These are phyloP conservation scores for Hemistola chrysoprasaria DNA, from an alignment of 2,888 invertebrate species.

Conservation along the genomic window DNA sequence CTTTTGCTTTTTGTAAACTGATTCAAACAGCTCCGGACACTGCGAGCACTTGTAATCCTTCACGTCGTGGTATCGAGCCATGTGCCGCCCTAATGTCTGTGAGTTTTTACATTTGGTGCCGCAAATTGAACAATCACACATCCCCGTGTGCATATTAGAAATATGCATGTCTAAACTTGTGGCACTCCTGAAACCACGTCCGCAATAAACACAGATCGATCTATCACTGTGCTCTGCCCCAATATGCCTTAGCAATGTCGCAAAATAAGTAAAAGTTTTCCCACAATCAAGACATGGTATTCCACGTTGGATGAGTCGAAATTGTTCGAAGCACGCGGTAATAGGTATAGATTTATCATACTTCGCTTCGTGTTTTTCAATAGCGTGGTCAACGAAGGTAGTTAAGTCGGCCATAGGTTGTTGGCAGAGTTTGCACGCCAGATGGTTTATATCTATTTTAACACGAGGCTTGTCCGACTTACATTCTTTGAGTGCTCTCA, in stretches of 20 bases:
- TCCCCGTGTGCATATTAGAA: slow-evolving; percentile 58
- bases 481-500: slow-evolving; percentile 61
- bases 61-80: slow-evolving; percentile 62
- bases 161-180: slow-evolving; percentile 65
- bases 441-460: slow-evolving; percentile 57
- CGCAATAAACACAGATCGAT: slow-evolving; percentile 69
- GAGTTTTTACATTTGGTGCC: slow-evolving; percentile 63
- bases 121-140: slow-evolving; percentile 60
- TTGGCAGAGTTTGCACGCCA: slow-evolving; percentile 60
- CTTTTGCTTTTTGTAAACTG: slow-evolving; percentile 75
- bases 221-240: slow-evolving; percentile 68
- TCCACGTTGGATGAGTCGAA: slow-evolving; percentile 60
- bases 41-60: slow-evolving; percentile 67
- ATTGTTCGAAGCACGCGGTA: slow-evolving; percentile 60
- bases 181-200: slow-evolving; percentile 58
- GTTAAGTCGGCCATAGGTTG: slow-evolving; percentile 48
- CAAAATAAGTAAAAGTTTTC: slow-evolving; percentile 61
- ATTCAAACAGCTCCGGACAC: slow-evolving; percentile 72
- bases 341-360: slow-evolving; percentile 54
- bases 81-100: slow-evolving; percentile 62
- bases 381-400: slow-evolving; percentile 58
- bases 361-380: slow-evolving; percentile 55
- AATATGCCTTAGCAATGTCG: slow-evolving; percentile 60
- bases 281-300: slow-evolving; percentile 64
- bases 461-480: slow-evolving; percentile 65